A percentile compares a stretch with the other conserved stretches of the same genome.
Conservation (phyloP, 1,140 invertebrate genomes). For the Drosophila repletoides region DNA sequence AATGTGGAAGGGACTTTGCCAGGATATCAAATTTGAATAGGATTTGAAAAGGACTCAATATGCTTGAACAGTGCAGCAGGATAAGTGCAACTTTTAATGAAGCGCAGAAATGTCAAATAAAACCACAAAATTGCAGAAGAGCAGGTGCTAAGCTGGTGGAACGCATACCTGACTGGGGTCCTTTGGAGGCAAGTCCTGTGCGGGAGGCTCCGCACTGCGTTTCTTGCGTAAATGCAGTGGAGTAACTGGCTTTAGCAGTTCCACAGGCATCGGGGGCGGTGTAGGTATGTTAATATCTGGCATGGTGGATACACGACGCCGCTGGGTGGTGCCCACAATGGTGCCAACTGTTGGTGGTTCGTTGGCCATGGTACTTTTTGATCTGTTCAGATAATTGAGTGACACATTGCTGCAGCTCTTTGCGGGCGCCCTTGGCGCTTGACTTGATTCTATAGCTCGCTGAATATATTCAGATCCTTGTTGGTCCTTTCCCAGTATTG, state of each 20-base stretch:
- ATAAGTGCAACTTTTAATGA: too few relatives aligned
- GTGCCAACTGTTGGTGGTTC: not conserved
- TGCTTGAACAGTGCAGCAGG: too few relatives aligned
- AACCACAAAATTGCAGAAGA: too few relatives aligned
- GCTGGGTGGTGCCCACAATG: not conserved
- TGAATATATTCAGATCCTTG: constrained; percentile 16
- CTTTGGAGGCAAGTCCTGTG: not conserved
- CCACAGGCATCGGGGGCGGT: constrained; percentile 64
- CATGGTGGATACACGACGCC: constrained; percentile 65
- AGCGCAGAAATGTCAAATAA: too few relatives aligned
- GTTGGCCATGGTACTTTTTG: constrained; percentile 27
- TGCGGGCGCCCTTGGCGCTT: constrained; percentile 12
- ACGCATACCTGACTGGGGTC: too few relatives aligned
- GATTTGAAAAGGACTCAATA: too few relatives aligned
- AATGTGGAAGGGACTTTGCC: too few relatives aligned
- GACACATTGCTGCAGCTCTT: constrained; percentile 63
- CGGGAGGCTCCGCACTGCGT: constrained; percentile 41
- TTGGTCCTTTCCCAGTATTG: constrained; percentile 42
- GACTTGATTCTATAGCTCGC: constrained; percentile 12
- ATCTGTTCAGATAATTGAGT: constrained; percentile 67
- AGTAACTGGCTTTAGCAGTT: constrained; percentile 54
- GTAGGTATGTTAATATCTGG: constrained; percentile 69
- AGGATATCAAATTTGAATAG: too few relatives aligned
- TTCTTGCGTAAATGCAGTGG: constrained; percentile 65
- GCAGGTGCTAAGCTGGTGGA: too few relatives aligned